Percentiles rank a stretch among this genome's conserved stretches.
Conservation (phyloP, 2,888 invertebrate genomes). For the Eupelmus urozonus region DNA sequence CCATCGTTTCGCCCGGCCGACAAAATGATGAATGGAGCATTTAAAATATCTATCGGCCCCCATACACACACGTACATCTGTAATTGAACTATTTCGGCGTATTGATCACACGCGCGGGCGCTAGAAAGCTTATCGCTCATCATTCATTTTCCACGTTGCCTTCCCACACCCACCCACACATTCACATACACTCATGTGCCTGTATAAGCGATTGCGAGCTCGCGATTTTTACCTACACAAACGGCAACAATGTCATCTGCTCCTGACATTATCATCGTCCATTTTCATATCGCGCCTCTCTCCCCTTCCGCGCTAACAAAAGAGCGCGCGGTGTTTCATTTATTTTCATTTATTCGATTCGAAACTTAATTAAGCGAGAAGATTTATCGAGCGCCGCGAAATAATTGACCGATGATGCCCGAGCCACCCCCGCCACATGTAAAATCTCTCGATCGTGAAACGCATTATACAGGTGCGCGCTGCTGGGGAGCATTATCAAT, state of each 20-base stretch:
- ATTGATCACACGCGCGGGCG: no score
- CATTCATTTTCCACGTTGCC: constrained; percentile 15
- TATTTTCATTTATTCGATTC: constrained; percentile 5
- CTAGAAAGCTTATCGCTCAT: constrained; percentile 1
- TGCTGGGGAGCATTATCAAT: not conserved
- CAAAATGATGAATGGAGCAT: no score
- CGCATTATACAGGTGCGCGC: not conserved
- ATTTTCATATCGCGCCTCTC: not conserved
- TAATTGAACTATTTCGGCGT: no score
- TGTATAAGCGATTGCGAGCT: no score
- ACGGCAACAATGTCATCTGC: not conserved
- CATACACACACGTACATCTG: no score
- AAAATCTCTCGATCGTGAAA: not conserved
- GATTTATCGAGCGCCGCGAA: not conserved
- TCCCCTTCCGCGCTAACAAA: constrained; percentile 15
- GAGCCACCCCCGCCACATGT: no score
- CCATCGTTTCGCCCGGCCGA: no score
- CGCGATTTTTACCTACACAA: not conserved
- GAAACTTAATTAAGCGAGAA: constrained; percentile 17
- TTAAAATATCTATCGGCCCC: no score
- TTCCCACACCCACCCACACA: no score
- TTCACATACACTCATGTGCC: no score
- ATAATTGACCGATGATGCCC: constrained; percentile 31
- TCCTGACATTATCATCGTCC: not conserved
- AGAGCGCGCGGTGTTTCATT: constrained; percentile 17